Evolutionary conservation across 2,113 vertebrate genomes (phyloP), one percentile per base, ranked within the genome.

Genomic region (Clarias gariepinus): DNA sequence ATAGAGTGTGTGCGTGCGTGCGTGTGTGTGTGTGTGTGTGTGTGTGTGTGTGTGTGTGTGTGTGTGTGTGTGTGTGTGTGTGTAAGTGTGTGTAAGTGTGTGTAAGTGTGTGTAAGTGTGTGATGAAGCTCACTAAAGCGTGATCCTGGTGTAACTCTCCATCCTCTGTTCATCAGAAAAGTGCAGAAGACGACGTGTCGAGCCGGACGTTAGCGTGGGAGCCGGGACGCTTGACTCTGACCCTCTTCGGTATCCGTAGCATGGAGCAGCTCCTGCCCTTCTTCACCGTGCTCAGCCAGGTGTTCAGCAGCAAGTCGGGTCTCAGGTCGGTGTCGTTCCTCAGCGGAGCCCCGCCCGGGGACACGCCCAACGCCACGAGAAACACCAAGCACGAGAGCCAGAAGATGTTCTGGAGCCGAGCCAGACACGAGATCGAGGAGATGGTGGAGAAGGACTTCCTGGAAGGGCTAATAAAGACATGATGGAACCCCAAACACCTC

Each of bases 401-500:
- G 90, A 99, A 99, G 89, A 94, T 96, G 25, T 97, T 97, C 91
- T 98, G 97, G 94, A 98, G 96, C 93, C 97, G 96, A 93, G 97
- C 96, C 76, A 94, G 98, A 86, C 98, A 99, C 89, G 97, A 97
- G 95, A 99, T 99, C 83, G 98, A 99, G 93, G 98, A 99, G 93
- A 98, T 98, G 97, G 96, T 99, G 28, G 98, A 99, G 90, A 99
- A 97, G 90, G 98, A 99, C 96, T 99, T 99, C 91, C 95, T 99
- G 28, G 98, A 99, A 93, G 98, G 98, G 0, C 85, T 98, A 47
- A 96, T 98, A 87, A 99, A 99, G 95, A 97, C 97, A 76, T 99
- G 95, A 99, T 86, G 18, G 25, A 57, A 71, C 74, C 53, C 16
- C 12, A 52, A n/a, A 28, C 61, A 60, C 33, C 23, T 47, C 1